Percentiles rank a stretch among this genome's conserved stretches.
These are phyloP conservation scores for Ctenicera cuprea DNA, from an alignment of 2,888 invertebrate genomes.

Conservation along the genomic window DNA sequence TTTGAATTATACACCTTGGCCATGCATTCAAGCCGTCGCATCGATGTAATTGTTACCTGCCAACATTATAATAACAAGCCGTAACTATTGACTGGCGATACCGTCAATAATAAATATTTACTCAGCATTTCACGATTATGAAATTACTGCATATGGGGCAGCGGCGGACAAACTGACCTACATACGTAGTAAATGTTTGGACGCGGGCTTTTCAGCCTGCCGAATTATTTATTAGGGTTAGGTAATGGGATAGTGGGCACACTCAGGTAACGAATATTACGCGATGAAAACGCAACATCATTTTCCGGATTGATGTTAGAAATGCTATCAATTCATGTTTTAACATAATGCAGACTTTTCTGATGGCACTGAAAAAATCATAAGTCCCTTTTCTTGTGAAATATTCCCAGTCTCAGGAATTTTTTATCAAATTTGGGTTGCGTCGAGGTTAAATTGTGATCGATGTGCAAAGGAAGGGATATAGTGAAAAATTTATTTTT, in stretches of 20 bases:
- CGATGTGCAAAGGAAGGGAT: slow-evolving; percentile 41
- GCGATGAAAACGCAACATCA: slow-evolving; percentile 20
- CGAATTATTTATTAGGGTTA: slow-evolving; percentile 44
- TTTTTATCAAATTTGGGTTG: slow-evolving; percentile 44
- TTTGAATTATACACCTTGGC: background rate
- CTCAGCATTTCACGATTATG: slow-evolving; percentile 31
- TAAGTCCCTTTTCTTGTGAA: slow-evolving; percentile 27
- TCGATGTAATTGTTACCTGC: slow-evolving; percentile 9
- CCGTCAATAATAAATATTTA: slow-evolving; percentile 10
- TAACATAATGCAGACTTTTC: slow-evolving; percentile 26
- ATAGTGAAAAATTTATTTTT: slow-evolving; percentile 40
- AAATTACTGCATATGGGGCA: slow-evolving; percentile 17
- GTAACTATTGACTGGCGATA: slow-evolving; percentile 9
- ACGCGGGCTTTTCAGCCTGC: slow-evolving; percentile 31
- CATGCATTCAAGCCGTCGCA: background rate
- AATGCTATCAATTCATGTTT: slow-evolving; percentile 20
- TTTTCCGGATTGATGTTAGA: slow-evolving; percentile 20
- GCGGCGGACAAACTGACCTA: slow-evolving; percentile 38
- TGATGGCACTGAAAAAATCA: slow-evolving; percentile 23
- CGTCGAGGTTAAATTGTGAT: slow-evolving; percentile 43
- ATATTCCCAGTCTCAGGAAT: slow-evolving; percentile 37
- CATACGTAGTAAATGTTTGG: slow-evolving; percentile 32
- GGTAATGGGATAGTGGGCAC: slow-evolving; percentile 37
- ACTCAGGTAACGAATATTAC: slow-evolving; percentile 34
- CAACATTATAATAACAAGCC: slow-evolving; percentile 16